These are phyloP conservation scores for Lycophotia porphyrea DNA, from an alignment of 2,888 invertebrate genomes.

Conservation along the genomic window DNA sequence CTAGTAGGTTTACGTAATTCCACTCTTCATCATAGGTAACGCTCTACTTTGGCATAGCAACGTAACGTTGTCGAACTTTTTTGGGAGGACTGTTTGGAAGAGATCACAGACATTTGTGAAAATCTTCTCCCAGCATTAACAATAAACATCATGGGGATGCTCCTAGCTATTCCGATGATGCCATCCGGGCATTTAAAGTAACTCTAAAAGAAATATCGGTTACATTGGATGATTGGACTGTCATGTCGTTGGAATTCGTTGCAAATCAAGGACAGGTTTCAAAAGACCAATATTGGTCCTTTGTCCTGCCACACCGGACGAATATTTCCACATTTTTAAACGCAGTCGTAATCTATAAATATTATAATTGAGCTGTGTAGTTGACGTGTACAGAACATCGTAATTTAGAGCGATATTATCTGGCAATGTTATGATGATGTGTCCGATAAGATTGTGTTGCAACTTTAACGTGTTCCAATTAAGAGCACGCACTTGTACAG, in stretches of 20 bases:
- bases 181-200: neutral
- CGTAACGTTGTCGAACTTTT: neutral
- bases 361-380: neutral
- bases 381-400: neutral
- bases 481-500: conserved; percentile 21
- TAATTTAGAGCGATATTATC: conserved; percentile 26
- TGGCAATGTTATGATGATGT: conserved; percentile 43
- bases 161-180: neutral
- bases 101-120: neutral
- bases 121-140: neutral
- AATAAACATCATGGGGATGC: neutral
- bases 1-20: neutral
- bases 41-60: neutral
- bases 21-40: neutral
- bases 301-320: neutral
- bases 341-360: neutral
- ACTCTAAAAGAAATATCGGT: conserved; percentile 1
- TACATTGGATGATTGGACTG: neutral
- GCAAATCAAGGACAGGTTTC: too few relatives aligned
- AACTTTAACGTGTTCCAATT: conserved; percentile 41
- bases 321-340: neutral
- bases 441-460: conserved; percentile 54
- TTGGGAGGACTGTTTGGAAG: neutral
- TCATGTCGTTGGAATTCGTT: neutral
- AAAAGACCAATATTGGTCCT: neutral